A percentile compares a stretch with the other conserved stretches of the same genome.
Conservation (phyloP, 2,888 invertebrate species). For the Drosophila tripunctata region DNA sequence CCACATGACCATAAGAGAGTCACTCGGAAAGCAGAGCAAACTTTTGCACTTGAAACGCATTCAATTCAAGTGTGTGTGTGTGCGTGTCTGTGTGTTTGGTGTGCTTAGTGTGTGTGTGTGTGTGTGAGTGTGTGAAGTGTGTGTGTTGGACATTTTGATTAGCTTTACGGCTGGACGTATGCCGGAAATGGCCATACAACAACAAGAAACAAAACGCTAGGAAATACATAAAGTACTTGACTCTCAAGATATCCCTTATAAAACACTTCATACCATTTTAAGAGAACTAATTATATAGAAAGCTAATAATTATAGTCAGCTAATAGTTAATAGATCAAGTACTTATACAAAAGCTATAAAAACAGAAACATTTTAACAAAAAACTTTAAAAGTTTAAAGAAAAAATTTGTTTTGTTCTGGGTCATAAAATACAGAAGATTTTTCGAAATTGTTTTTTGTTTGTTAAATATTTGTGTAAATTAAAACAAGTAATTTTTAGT, state of each 20-base stretch:
- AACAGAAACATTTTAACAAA: no score
- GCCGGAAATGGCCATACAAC: slow-evolving; percentile 61
- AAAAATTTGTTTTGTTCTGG: no score
- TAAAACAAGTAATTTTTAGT: no score
- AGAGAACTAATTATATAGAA: no score
- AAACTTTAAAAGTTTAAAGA: no score
- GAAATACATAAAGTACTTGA: slow-evolving; percentile 28
- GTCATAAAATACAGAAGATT: no score
- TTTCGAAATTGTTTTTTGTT: no score
- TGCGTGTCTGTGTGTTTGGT: slow-evolving; percentile 24
- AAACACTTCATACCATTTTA: neutral
- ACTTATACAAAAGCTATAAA: no score
- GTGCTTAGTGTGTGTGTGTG: slow-evolving; percentile 27
- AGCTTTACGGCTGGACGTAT: slow-evolving; percentile 66
- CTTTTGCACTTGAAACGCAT: slow-evolving; percentile 66
- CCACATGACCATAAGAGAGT: slow-evolving; percentile 16
- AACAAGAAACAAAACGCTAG: slow-evolving; percentile 19
- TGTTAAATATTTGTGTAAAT: no score
- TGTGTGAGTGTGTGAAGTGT: slow-evolving; percentile 32
- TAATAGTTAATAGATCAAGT: no score
- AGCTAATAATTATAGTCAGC: no score
- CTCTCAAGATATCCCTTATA: slow-evolving; percentile 47
- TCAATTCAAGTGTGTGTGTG: slow-evolving; percentile 34
- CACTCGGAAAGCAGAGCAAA: slow-evolving; percentile 36
- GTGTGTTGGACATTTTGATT: slow-evolving; percentile 74